Evolutionary conservation across 2,797 vertebrate genomes (phyloP).

Genomic region (Chromobotia macracanthus): DNA sequence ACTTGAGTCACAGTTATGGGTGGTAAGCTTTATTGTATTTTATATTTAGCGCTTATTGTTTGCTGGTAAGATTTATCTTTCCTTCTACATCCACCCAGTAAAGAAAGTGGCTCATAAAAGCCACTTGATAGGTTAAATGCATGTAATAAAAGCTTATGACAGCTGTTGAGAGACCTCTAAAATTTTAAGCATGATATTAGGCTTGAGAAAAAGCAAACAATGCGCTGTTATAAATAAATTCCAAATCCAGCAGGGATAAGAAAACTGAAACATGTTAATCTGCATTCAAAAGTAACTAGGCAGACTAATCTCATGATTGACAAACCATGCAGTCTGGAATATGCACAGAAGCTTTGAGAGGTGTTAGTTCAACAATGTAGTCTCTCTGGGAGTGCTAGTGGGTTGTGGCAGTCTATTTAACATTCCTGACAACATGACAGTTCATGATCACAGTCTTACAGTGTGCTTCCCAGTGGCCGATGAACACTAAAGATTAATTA

Average conservation of each 20-base stretch:
- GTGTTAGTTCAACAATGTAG: slow-evolving; percentile 35
- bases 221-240: background rate
- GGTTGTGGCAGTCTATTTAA: slow-evolving; percentile 40
- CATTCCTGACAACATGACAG: slow-evolving; percentile 40
- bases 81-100: slow-evolving; percentile 11
- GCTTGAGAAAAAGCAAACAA: background rate
- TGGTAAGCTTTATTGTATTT: slow-evolving; percentile 2
- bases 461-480: slow-evolving; percentile 32
- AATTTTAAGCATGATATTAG: background rate
- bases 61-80: slow-evolving; percentile 5
- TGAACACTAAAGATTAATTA: slow-evolving; percentile 46
- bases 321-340: slow-evolving; percentile 26
- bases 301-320: slow-evolving; percentile 24
- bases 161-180: slow-evolving; percentile 5
- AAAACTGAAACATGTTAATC: slow-evolving; percentile 18
- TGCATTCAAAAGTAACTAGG: slow-evolving; percentile 6
- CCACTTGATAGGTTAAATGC: slow-evolving; percentile 18
- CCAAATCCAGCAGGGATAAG: background rate
- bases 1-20: background rate
- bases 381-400: slow-evolving; percentile 28
- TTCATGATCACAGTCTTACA: slow-evolving; percentile 42
- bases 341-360: slow-evolving; percentile 30
- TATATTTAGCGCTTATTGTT: slow-evolving; percentile 18
- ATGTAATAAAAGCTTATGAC: slow-evolving; percentile 14
- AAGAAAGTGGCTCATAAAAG: slow-evolving; percentile 22